A percentile compares a stretch with the other conserved stretches of the same genome.
Evolutionary conservation across 2,113 vertebrate species (phyloP).

Genomic region (Crotalus viridis): DNA sequence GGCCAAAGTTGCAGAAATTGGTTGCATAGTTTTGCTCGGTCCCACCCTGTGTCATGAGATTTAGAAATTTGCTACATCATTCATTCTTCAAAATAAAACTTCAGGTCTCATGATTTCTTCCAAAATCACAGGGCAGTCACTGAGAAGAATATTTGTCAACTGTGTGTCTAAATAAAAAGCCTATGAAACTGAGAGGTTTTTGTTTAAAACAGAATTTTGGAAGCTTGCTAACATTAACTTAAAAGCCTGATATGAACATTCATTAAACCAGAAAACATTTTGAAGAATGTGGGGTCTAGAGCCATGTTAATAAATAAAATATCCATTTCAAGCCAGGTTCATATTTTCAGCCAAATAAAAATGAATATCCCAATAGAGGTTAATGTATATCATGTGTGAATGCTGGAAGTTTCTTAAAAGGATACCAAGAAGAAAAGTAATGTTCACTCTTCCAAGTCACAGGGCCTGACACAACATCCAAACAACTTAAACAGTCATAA

Average conservation of each 20-base stretch:
- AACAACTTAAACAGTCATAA: background rate
- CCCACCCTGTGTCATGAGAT: background rate
- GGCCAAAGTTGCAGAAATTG: background rate
- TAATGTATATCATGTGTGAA: background rate
- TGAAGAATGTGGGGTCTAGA: background rate
- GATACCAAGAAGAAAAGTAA: background rate
- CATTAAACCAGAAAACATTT: background rate
- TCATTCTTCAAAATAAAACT: background rate
- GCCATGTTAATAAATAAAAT: background rate
- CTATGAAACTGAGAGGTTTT: background rate
- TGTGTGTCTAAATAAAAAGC: background rate
- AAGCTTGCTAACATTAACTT: background rate
- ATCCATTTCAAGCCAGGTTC: background rate
- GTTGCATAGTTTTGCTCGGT: background rate
- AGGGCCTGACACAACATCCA: background rate
- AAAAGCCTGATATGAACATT: background rate
- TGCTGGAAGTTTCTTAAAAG: background rate
- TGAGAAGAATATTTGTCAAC: background rate
- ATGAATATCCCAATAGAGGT: background rate
- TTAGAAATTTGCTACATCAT: background rate
- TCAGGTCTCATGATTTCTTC: background rate
- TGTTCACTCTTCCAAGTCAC: background rate
- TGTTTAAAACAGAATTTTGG: background rate
- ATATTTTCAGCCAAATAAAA: background rate
- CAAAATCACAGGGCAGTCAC: background rate